These are phyloP conservation scores for Mohoua ochrocephala DNA, from an alignment of 2,113 vertebrate genomes.

Conservation along the genomic window DNA sequence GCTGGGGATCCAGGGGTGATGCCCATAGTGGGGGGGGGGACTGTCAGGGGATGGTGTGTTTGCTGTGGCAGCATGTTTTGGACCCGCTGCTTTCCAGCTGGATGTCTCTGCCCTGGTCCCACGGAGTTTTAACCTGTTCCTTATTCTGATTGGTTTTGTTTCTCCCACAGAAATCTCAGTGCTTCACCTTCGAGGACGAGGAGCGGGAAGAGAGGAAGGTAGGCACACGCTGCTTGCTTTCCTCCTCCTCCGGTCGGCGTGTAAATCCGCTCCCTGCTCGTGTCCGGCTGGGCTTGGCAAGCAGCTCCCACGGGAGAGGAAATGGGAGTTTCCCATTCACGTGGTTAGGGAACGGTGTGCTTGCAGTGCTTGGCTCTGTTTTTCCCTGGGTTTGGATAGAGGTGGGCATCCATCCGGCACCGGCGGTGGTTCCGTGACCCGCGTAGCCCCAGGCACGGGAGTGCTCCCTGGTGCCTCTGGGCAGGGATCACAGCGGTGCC, in stretches of 20 bases:
- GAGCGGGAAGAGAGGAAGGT: constrained; percentile 83
- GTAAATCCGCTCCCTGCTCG: fast-evolving
- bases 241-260: neutral
- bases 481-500: neutral
- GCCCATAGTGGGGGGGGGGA: neutral
- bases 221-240: constrained; percentile 50
- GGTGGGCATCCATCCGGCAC: fast-evolving
- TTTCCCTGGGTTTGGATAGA: neutral
- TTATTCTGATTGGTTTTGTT: neutral
- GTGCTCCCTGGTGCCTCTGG: neutral
- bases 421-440: neutral
- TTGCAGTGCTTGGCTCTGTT: neutral
- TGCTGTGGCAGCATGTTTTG: neutral
- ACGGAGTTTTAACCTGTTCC: neutral
- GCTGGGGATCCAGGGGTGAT: neutral
- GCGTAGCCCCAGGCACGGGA: fast-evolving
- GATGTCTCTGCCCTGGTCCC: neutral
- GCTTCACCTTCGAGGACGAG: constrained; percentile 82
- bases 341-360: neutral
- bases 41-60: neutral
- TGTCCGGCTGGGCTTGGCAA: neutral
- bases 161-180: constrained; percentile 80
- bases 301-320: neutral
- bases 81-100: neutral
- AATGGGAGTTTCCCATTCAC: neutral